Evolutionary conservation across 2,113 vertebrate genomes (phyloP).

Genomic region (Sclerurus mexicanus): DNA sequence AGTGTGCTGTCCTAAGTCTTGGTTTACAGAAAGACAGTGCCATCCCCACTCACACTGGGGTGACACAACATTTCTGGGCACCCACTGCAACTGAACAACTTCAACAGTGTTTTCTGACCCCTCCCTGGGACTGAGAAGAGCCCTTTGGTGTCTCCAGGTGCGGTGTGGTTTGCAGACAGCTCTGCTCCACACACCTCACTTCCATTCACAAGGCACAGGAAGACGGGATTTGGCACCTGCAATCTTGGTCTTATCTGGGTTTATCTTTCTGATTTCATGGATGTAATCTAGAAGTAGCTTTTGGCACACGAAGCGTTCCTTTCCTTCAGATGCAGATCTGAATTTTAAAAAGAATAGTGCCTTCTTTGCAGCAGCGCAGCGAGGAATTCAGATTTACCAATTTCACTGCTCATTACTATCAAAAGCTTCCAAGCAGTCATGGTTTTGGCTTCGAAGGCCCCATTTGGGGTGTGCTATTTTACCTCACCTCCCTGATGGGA

Average conservation of each 20-base stretch:
- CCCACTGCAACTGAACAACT: neutral
- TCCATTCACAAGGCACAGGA: neutral
- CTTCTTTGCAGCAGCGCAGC: neutral
- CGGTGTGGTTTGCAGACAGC: neutral
- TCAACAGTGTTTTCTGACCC: neutral
- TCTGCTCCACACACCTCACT: neutral
- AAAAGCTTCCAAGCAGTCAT: slow-evolving; percentile 21
- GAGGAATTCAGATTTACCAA: slow-evolving; percentile 44
- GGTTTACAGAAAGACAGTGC: neutral
- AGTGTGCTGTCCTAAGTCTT: neutral
- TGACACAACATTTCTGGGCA: neutral
- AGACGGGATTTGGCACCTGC: neutral
- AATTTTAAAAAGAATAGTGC: slow-evolving; percentile 3
- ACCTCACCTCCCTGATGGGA: neutral
- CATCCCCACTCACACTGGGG: neutral
- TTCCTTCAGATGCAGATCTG: neutral
- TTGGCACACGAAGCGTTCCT: neutral
- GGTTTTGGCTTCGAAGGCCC: neutral
- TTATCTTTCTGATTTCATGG: slow-evolving; percentile 38
- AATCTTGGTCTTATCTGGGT: neutral
- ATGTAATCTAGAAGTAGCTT: slow-evolving; percentile 9
- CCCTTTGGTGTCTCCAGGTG: neutral
- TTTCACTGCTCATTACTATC: slow-evolving; percentile 35
- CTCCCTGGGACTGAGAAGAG: rapidly evolving
- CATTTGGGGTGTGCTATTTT: neutral